phyloP scores from a whole-genome alignment of 1,140 invertebrate species.

The Halotydeus destructor region DNA sequence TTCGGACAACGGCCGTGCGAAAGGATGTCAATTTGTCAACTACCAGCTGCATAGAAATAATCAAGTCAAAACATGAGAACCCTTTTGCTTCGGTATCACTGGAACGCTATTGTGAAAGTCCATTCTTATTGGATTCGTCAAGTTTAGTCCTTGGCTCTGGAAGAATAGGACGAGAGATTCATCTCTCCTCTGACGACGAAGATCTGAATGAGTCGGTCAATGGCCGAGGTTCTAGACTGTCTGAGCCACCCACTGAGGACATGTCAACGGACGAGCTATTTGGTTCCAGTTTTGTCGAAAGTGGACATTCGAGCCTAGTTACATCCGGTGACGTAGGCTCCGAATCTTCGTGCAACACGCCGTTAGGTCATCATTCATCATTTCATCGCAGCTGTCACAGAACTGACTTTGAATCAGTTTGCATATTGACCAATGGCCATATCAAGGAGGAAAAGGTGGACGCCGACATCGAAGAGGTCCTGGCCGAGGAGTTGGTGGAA shows the following conservation, averaged over 20 bases:
- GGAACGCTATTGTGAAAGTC: constrained; percentile 10
- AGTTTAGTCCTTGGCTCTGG: too few species aligned
- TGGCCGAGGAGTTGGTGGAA: too few species aligned
- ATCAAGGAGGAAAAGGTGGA: not conserved
- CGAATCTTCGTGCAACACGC: constrained; percentile 5
- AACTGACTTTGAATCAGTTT: too few species aligned
- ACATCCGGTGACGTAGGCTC: too few species aligned
- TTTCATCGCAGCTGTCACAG: too few species aligned
- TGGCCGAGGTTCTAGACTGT: constrained; percentile 5
- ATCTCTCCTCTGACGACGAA: constrained; percentile 6
- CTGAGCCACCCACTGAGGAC: constrained; percentile 5
- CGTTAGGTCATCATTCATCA: not conserved
- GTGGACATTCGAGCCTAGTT: too few species aligned
- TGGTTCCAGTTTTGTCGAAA: constrained; percentile 1
- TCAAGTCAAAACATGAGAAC: not conserved
- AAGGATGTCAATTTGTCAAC: constrained; percentile 10
- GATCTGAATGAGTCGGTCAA: constrained; percentile 3
- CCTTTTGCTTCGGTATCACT: constrained; percentile 7
- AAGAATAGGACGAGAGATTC: constrained; percentile 5
- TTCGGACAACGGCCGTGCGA: not conserved
- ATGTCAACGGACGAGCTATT: constrained; percentile 5
- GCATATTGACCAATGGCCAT: too few species aligned
- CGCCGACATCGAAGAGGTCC: not conserved
- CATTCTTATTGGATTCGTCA: constrained; percentile 4
- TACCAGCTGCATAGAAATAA: constrained; percentile 5